Evolutionary conservation across 2,113 vertebrate species (phyloP).

Genomic region (Serilophus lunatus): DNA sequence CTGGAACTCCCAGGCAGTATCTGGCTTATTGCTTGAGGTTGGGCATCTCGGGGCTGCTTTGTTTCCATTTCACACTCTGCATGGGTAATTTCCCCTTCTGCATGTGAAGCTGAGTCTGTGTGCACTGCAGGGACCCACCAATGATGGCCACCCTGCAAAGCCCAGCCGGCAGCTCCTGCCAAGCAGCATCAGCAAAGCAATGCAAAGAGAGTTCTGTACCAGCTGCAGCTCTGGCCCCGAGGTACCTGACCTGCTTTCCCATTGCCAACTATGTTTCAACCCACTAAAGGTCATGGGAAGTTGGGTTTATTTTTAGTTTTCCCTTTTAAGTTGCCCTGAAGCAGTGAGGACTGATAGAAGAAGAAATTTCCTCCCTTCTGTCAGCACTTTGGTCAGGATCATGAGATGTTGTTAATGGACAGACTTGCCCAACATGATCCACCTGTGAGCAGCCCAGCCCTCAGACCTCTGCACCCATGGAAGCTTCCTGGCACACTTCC

Average conservation of each 20-base stretch:
- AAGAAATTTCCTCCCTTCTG: neutral
- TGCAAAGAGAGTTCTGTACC: neutral
- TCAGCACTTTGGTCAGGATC: neutral
- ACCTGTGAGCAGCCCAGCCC: neutral
- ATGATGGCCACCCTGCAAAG: neutral
- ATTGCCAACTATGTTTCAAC: neutral
- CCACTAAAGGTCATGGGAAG: neutral
- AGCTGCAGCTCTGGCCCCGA: neutral
- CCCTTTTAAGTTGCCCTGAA: neutral
- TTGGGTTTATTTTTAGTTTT: neutral
- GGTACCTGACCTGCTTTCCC: neutral
- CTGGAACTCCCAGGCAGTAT: neutral
- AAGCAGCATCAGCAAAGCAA: neutral
- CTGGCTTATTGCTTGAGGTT: neutral
- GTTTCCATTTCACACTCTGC: neutral
- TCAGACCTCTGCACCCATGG: neutral
- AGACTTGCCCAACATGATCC: neutral
- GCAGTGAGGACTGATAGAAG: neutral
- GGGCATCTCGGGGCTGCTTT: neutral
- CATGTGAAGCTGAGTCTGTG: accelerated
- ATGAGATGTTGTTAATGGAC: neutral
- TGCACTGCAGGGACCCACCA: accelerated
- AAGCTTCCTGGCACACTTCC: neutral
- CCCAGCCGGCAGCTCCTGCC: neutral
- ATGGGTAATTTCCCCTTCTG: neutral